A percentile compares a stretch with the other conserved stretches of the same genome.
These are phyloP conservation scores for Chaetophractus vellerosus DNA, from an alignment of 2,797 vertebrate genomes.

Conservation along the genomic window DNA sequence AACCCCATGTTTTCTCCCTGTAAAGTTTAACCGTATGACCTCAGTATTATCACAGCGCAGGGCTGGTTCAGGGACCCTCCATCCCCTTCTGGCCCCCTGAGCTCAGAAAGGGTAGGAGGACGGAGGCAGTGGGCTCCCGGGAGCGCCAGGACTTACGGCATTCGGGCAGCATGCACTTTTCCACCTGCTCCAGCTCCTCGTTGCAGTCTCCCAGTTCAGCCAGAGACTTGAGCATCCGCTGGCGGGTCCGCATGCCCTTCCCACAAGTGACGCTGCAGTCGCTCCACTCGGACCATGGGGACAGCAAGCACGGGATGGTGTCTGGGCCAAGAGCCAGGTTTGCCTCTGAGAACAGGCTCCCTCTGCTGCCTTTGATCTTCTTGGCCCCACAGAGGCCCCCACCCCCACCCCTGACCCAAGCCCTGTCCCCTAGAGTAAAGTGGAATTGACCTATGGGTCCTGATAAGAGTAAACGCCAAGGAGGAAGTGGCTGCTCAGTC, in stretches of 20 bases:
- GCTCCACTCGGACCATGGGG: slow-evolving; percentile 98
- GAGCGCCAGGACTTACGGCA: slow-evolving; percentile 93
- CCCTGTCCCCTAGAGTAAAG: not conserved
- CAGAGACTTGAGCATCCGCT: slow-evolving; percentile 96
- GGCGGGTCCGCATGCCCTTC: slow-evolving; percentile 95
- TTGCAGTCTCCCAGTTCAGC: slow-evolving; percentile 98
- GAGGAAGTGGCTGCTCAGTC: not conserved
- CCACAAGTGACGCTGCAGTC: slow-evolving; percentile 99
- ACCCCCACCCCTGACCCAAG: not conserved
- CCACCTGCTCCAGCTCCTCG: slow-evolving; percentile 98
- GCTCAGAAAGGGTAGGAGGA: no score
- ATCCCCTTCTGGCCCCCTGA: not conserved
- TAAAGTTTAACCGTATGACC: not conserved
- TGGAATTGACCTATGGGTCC: not conserved
- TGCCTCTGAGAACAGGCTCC: not conserved
- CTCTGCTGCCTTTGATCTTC: not conserved
- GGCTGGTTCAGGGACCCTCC: not conserved
- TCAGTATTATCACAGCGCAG: not conserved
- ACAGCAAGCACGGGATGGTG: slow-evolving; percentile 98
- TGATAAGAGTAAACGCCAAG: not conserved
- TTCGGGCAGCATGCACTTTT: slow-evolving; percentile 99
- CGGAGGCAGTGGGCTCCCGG: not conserved
- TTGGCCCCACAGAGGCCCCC: not conserved
- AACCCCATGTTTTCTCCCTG: not conserved
- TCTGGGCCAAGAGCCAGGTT: slow-evolving; percentile 89